A percentile compares a stretch with the other conserved stretches of the same genome.
Conservation (phyloP, 2,797 vertebrate genomes). For the Muraenolepis orangiensis region DNA sequence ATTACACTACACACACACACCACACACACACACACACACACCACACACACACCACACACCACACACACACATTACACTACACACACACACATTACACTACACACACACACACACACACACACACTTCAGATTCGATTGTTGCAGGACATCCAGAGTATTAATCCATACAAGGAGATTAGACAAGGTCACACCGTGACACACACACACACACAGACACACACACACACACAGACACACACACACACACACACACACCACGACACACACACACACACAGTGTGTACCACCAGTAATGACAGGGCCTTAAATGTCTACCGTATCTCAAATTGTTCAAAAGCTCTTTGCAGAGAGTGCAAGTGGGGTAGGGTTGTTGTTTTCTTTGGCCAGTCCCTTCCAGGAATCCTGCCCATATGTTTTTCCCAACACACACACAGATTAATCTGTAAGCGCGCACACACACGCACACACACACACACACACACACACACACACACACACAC, state of each 20-base stretch:
- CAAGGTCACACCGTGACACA: constrained; percentile 10
- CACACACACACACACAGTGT: not conserved
- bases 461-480: not conserved
- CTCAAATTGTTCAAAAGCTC: not conserved
- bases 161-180: constrained; percentile 19
- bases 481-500: constrained; percentile 24
- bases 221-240: constrained; percentile 1
- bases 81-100: not conserved
- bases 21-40: not conserved
- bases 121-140: constrained; percentile 13
- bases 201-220: not conserved
- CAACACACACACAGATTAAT: constrained; percentile 50
- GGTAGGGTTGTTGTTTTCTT: constrained; percentile 41
- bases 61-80: not conserved
- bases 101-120: constrained; percentile 5
- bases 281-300: not conserved
- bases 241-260: not conserved
- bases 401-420: constrained; percentile 48
- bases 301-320: not conserved
- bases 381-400: constrained; percentile 63
- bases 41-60: not conserved
- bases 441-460: constrained; percentile 10
- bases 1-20: too few relatives aligned
- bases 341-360: not conserved
- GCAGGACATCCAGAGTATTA: constrained; percentile 20